Conservation (phyloP, 2,113 vertebrate genomes). For the Scolopax mira region DNA sequence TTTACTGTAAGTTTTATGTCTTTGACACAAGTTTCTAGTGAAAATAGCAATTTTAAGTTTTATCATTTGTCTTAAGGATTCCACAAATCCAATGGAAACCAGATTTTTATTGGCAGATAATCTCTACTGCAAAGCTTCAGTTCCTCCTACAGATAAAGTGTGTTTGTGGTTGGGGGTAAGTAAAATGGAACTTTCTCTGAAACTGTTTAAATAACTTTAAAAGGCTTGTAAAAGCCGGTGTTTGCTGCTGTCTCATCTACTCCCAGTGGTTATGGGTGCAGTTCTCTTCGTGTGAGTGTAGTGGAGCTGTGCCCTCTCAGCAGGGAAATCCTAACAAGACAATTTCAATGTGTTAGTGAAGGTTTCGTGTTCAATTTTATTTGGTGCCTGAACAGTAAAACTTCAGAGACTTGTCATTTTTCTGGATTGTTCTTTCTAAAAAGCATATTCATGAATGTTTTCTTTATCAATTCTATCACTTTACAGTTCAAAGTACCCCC, state of each 20-base stretch:
- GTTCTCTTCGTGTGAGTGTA: fast-evolving
- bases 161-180: conserved; percentile 98
- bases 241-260: background rate
- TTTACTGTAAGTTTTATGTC: conserved; percentile 1
- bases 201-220: background rate
- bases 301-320: background rate
- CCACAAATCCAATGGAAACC: conserved; percentile 90
- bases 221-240: background rate
- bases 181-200: conserved; percentile 22
- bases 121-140: conserved; percentile 94
- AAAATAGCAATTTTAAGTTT: conserved; percentile 28
- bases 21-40: background rate
- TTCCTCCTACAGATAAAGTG: conserved; percentile 96
- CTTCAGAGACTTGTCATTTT: background rate
- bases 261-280: fast-evolving
- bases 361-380: background rate
- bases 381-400: background rate
- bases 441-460: background rate
- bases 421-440: background rate
- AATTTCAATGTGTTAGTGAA: fast-evolving
- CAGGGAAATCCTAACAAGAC: background rate
- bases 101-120: conserved; percentile 96
- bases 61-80: conserved; percentile 79
- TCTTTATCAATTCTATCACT: background rate
- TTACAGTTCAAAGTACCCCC: background rate